Conservation (phyloP, 2,113 vertebrate genomes). For the Alaudala cheleensis region DNA sequence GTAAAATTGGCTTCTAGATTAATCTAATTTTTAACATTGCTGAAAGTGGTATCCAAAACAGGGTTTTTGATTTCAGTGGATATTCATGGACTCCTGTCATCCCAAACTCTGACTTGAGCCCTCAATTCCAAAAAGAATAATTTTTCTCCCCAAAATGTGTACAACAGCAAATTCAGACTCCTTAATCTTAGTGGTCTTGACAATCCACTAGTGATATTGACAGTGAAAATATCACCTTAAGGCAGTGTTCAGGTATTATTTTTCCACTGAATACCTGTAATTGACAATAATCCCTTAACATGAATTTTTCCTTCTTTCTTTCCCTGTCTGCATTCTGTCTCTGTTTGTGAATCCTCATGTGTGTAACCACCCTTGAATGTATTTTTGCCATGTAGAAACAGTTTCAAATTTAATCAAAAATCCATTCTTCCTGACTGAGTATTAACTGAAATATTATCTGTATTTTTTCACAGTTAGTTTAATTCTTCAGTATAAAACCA, state of each 20-base stretch:
- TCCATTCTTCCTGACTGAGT: not conserved
- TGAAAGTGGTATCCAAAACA: not conserved
- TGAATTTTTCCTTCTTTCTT: not conserved
- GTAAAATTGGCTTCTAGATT: not conserved
- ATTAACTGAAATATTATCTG: not conserved
- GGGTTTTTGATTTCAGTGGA: not conserved
- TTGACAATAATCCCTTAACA: fast-evolving
- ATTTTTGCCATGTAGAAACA: not conserved
- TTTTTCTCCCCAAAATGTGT: not conserved
- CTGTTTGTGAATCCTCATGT: not conserved
- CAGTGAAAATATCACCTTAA: not conserved
- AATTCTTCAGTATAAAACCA: not conserved
- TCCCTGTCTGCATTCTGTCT: not conserved
- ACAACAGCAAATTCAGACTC: not conserved
- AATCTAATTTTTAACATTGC: not conserved
- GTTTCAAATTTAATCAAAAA: not conserved
- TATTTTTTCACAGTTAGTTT: not conserved
- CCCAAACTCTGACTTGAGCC: not conserved
- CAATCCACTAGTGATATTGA: not conserved
- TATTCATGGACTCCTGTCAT: not conserved
- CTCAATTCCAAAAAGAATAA: not conserved
- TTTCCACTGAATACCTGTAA: not conserved
- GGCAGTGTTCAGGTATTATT: not conserved
- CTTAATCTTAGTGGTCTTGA: not conserved
- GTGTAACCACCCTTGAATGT: not conserved